Evolutionary conservation across 2,113 vertebrate species (phyloP).

Genomic region (Nycticebus coucang): DNA sequence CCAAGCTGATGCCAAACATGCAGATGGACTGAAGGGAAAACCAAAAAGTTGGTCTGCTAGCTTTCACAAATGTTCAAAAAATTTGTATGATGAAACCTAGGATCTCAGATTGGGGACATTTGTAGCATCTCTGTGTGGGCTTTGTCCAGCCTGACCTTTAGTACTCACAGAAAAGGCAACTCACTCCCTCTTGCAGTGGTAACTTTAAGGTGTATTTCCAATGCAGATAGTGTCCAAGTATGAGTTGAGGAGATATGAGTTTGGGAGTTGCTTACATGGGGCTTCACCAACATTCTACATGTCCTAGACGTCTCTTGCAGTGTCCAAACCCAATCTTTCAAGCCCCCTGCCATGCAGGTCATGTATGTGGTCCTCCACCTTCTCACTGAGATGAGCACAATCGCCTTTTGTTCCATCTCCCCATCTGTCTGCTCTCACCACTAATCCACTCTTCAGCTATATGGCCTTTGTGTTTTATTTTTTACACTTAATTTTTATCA

Average conservation of each 20-base stretch:
- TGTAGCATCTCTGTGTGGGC: neutral
- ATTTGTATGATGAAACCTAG: neutral
- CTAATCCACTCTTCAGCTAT: neutral
- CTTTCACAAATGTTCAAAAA: neutral
- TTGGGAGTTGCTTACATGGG: too few species aligned
- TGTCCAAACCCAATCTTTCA: neutral
- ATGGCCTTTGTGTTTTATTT: neutral
- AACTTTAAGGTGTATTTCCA: neutral
- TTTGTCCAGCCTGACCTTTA: neutral
- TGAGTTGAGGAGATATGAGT: too few species aligned
- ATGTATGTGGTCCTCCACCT: neutral
- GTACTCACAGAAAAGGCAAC: neutral
- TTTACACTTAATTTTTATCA: neutral
- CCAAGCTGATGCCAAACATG: neutral
- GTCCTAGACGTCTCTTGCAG: too few species aligned
- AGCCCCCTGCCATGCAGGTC: neutral
- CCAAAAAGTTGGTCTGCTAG: neutral
- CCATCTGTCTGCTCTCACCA: neutral
- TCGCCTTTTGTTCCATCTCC: neutral
- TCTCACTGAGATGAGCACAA: neutral
- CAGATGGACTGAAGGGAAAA: neutral
- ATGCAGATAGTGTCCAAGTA: neutral
- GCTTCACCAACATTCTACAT: too few species aligned
- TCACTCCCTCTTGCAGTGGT: neutral
- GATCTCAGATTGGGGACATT: neutral